Conservation (phyloP, 2,888 invertebrate genomes). For the Tridacna crocea region DNA sequence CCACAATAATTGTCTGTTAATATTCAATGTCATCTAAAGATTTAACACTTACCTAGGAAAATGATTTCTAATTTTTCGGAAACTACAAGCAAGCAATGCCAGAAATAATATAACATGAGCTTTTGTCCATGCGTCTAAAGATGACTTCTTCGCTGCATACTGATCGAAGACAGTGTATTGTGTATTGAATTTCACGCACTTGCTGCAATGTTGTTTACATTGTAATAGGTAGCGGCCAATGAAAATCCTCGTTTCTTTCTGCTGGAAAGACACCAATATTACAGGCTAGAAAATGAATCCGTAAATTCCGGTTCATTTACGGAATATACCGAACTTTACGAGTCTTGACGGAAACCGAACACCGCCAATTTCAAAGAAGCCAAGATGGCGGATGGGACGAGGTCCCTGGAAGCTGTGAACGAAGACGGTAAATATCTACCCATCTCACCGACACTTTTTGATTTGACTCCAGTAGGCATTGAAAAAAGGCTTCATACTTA, state of each 20-base stretch:
- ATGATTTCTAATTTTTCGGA: too few species aligned
- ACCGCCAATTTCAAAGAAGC: constrained; percentile 76
- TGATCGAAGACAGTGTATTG: neutral
- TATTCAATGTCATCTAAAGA: too few species aligned
- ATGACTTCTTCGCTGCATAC: too few species aligned
- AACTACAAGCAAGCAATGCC: too few species aligned
- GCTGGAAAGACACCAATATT: neutral
- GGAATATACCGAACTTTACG: constrained; percentile 27
- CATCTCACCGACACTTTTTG: neutral
- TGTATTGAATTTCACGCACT: constrained; percentile 7
- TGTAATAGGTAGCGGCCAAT: neutral
- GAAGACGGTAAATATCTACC: constrained; percentile 65
- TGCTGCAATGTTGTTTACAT: neutral
- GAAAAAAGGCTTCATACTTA: too few species aligned
- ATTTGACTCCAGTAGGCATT: too few species aligned
- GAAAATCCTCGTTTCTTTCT: neutral
- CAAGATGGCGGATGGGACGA: constrained; percentile 70
- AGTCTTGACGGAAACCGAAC: constrained; percentile 51
- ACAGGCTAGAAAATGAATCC: neutral
- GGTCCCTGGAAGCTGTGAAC: constrained; percentile 62
- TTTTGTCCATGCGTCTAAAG: too few species aligned
- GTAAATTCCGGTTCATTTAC: neutral
- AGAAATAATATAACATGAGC: too few species aligned
- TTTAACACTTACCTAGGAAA: too few species aligned
- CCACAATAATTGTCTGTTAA: too few species aligned